These are phyloP conservation scores for Puffinus mauretanicus DNA, from an alignment of 2,113 vertebrate species.

Conservation along the genomic window DNA sequence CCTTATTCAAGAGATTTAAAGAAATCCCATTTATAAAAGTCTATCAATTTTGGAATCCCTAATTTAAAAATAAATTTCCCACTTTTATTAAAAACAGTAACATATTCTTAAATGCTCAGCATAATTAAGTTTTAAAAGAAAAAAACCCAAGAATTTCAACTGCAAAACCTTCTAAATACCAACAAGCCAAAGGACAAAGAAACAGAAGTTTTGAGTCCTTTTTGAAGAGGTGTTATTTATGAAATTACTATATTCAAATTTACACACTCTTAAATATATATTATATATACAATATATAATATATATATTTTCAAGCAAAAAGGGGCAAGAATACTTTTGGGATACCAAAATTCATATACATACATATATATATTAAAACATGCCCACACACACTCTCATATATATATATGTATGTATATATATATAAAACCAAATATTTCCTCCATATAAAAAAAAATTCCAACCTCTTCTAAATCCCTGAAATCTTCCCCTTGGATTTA, in stretches of 20 bases:
- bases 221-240: constrained; percentile 46
- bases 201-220: background rate
- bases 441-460: constrained; percentile 63
- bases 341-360: constrained; percentile 32
- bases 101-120: constrained; percentile 47
- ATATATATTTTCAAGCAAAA: no score
- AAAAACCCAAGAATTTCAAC: constrained; percentile 47
- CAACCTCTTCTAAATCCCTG: constrained; percentile 71
- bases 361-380: background rate
- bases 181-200: constrained; percentile 14
- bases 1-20: constrained; percentile 19
- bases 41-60: background rate
- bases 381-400: no score
- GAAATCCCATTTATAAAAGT: constrained; percentile 25
- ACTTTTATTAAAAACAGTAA: constrained; percentile 35
- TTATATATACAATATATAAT: background rate
- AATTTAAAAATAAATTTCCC: constrained; percentile 37
- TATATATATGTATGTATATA: constrained; percentile 22
- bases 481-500: constrained; percentile 62
- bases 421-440: constrained; percentile 53
- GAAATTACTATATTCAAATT: constrained; percentile 63
- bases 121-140: constrained; percentile 56
- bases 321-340: no score
- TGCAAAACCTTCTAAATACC: constrained; percentile 31
- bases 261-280: constrained; percentile 52